Conservation (phyloP, 2,797 vertebrate species). For the Streptopelia turtur region DNA sequence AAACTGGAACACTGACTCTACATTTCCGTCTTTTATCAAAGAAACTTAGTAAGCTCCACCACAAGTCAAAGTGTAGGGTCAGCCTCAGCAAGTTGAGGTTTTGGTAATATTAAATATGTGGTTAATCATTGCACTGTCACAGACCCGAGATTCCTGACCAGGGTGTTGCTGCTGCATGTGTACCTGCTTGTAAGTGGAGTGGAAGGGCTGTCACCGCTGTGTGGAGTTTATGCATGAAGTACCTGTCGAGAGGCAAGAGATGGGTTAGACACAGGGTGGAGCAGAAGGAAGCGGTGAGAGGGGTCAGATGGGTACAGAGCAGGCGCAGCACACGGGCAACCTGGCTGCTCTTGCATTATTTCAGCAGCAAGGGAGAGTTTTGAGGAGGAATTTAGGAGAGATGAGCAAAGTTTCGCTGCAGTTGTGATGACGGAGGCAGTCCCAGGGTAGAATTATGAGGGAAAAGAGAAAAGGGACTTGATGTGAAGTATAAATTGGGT, state of each 20-base stretch:
- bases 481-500: background rate
- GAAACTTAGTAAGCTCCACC: background rate
- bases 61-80: background rate
- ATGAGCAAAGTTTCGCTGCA: background rate
- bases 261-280: background rate
- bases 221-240: background rate
- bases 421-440: background rate
- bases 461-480: background rate
- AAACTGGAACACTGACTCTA: background rate
- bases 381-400: background rate
- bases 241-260: background rate
- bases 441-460: background rate
- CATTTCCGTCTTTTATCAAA: background rate
- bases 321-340: accelerated
- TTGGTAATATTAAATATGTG: background rate
- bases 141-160: background rate
- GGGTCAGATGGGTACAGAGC: background rate
- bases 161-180: background rate
- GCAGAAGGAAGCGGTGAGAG: background rate
- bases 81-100: background rate
- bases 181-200: accelerated
- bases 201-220: accelerated
- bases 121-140: background rate
- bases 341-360: background rate
- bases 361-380: background rate